Evolutionary conservation across 2,113 vertebrate genomes (phyloP).

Genomic region (Oreocharis arfaki): DNA sequence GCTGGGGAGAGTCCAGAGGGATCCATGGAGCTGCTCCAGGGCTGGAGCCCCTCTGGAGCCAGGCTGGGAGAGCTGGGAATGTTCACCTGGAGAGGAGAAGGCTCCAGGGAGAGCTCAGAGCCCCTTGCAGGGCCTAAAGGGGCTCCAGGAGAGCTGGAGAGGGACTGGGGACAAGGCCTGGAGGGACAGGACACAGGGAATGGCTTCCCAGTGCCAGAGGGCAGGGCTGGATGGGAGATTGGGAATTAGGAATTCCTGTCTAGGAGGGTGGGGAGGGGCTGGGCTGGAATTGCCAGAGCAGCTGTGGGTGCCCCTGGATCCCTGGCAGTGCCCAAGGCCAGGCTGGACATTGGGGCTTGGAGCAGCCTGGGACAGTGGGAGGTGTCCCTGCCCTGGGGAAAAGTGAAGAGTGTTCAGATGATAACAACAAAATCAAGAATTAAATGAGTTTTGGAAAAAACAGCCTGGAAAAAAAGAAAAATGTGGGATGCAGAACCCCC

Average conservation of each 20-base stretch:
- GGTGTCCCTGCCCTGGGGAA: neutral
- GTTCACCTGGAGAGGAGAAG: neutral
- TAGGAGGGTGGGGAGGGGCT: neutral
- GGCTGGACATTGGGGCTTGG: neutral
- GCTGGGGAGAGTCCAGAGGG: neutral
- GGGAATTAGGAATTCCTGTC: neutral
- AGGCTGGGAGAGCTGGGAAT: neutral
- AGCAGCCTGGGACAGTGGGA: neutral
- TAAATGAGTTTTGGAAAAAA: neutral
- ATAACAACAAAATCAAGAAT: neutral
- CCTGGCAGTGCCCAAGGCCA: neutral
- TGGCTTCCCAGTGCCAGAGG: neutral
- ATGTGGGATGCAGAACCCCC: rapidly evolving
- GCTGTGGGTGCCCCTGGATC: neutral
- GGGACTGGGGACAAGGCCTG: neutral
- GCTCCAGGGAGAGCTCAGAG: neutral
- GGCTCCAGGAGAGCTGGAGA: neutral
- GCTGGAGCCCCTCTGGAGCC: neutral
- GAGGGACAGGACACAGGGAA: neutral
- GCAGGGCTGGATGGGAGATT: neutral
- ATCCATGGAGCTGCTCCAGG: neutral
- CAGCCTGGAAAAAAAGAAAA: neutral
- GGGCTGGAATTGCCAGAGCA: neutral
- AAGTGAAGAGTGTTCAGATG: neutral
- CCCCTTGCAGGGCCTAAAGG: neutral